Percentiles rank a stretch among this genome's conserved stretches.
phyloP scores from a whole-genome alignment of 2,888 invertebrate genomes.

The Eupithecia vulgata region DNA sequence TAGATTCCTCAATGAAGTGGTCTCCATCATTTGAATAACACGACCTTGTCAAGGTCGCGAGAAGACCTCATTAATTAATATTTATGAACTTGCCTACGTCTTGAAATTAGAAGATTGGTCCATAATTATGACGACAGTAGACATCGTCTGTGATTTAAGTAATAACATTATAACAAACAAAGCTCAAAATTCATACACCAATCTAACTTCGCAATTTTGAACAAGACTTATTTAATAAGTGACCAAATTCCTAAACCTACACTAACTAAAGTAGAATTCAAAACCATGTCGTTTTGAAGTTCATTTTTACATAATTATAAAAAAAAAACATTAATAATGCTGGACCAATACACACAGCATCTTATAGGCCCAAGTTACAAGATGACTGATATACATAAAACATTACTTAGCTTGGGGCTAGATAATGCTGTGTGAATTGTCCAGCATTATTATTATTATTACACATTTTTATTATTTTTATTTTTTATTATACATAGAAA shows the following conservation, averaged over 20 bases:
- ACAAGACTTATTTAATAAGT: too few relatives aligned
- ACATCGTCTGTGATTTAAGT: background rate
- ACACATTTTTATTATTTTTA: too few relatives aligned
- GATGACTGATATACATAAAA: too few relatives aligned
- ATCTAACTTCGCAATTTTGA: background rate
- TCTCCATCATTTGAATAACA: background rate
- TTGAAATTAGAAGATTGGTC: background rate
- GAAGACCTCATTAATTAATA: background rate
- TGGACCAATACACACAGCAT: too few relatives aligned
- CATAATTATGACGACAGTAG: background rate
- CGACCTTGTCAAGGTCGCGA: background rate
- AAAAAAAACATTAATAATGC: too few relatives aligned
- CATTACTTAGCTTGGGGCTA: too few relatives aligned
- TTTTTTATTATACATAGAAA: too few relatives aligned
- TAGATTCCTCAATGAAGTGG: background rate
- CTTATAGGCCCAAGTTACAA: too few relatives aligned
- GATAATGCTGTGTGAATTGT: too few relatives aligned
- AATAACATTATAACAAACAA: background rate
- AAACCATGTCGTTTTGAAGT: background rate
- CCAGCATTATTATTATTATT: too few relatives aligned
- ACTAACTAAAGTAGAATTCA: background rate
- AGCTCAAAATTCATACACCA: background rate
- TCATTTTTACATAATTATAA: too few relatives aligned
- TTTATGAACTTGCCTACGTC: background rate
- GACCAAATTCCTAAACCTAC: too few relatives aligned